Evolutionary conservation across 2,113 vertebrate species (phyloP), one percentile per base, ranked within the genome.

Genomic region (Lipophrys pholis): DNA sequence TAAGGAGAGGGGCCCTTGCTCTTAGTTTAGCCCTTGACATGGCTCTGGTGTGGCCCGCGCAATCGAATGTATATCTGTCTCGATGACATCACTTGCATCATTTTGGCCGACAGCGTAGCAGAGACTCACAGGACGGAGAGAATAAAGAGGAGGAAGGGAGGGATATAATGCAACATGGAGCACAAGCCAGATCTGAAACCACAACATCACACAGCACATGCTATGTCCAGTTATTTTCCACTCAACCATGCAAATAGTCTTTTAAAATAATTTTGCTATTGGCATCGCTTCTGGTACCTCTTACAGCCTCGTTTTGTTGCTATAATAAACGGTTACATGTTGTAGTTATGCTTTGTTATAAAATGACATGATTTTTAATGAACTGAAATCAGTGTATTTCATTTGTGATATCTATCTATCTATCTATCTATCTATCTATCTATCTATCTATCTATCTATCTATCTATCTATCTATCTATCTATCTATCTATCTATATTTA

Each of bases 1-100:
- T 81, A 81, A 88, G 72, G 84, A 73, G 73, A 76, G 72, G 66
- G 69, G 77, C 82, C 77, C 79, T 69, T 81, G 70, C 73, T 76
- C 82, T 63, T 54, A 63, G 76, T 68, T 89, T 83, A 83, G 61
- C 77, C 76, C 15, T 38, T 81, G 79, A 75, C 77, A 70, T 56
- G 7, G 49, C 78, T 56, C 21, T 41, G 46, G 5, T 60, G 56
- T 71, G 71, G 66, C 86, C 39, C 11, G 15, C 69, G 54, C 15
- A 60, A 16, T n/a, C n/a, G 39, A 45, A 14, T 36, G 73, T 69
- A 62, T 50, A 16, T 69, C n/a, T 69, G 50, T 73, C 78, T 80
- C 45, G 73, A 60, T 64, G 43, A 66, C 35, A 39, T 36, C 6
- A 43, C 67, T 62, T 42, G 5, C 52, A 40, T 51, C 10, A 21